Percentiles rank a stretch among this genome's conserved stretches.
These are phyloP conservation scores for Acanthornis magna DNA, from an alignment of 2,797 vertebrate species.

Conservation along the genomic window DNA sequence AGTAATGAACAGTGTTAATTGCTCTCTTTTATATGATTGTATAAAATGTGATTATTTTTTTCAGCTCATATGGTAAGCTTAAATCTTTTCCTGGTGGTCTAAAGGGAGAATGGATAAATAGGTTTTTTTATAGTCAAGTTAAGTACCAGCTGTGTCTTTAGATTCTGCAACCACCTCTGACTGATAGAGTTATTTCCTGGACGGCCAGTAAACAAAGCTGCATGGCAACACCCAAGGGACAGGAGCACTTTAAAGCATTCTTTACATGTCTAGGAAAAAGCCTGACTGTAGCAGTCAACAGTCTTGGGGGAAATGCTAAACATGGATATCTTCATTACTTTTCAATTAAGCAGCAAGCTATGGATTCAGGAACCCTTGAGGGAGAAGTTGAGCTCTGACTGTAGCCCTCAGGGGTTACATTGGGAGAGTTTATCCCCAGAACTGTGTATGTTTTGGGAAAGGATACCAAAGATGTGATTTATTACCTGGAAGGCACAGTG, in stretches of 20 bases:
- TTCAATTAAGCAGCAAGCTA: constrained; percentile 36
- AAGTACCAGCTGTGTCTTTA: neutral
- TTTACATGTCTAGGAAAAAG: constrained; percentile 5
- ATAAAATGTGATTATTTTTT: neutral
- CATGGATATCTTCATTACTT: constrained; percentile 45
- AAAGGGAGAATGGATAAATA: neutral
- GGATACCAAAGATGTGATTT: neutral
- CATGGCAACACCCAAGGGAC: neutral
- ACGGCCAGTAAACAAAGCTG: constrained; percentile 19
- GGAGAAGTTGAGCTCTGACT: neutral
- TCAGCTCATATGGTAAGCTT: neutral
- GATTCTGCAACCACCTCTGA: neutral
- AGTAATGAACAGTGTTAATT: neutral
- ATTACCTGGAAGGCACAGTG: neutral
- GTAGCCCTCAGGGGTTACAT: neutral
- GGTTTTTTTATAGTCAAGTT: neutral
- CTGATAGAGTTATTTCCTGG: neutral
- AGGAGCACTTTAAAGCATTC: constrained; percentile 8
- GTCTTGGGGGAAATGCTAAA: constrained; percentile 21
- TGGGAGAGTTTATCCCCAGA: neutral
- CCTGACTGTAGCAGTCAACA: neutral
- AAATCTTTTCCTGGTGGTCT: neutral
- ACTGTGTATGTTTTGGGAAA: neutral
- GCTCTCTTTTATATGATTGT: neutral
- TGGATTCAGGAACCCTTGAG: neutral